Evolutionary conservation across 2,113 vertebrate genomes (phyloP).

Genomic region (Semnornis frantzii): DNA sequence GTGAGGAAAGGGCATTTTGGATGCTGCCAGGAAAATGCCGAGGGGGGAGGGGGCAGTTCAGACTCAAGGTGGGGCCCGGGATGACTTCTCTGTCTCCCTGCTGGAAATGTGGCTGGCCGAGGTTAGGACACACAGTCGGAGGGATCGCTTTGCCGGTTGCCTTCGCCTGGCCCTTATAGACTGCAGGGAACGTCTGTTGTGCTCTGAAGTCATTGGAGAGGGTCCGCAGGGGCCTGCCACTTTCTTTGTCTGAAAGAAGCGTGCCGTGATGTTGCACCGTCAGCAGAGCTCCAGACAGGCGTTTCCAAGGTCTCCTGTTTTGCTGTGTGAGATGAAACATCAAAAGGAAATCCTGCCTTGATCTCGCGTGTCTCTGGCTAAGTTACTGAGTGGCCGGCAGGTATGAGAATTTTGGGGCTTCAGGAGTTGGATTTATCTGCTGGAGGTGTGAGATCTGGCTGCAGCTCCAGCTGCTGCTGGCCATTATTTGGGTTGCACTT

Average conservation of each 20-base stretch:
- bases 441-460: conserved; percentile 62
- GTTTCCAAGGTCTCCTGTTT: not conserved
- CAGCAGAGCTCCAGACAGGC: not conserved
- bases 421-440: not conserved
- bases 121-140: not conserved
- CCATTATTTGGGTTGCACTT: conserved; percentile 27
- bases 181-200: not conserved
- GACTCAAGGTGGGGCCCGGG: conserved; percentile 20
- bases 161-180: not conserved
- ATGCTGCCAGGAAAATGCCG: not conserved
- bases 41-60: not conserved
- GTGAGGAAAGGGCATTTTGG: not conserved
- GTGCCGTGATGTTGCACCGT: conserved; percentile 28
- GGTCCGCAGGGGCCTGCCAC: not conserved
- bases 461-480: conserved; percentile 75
- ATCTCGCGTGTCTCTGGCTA: not conserved
- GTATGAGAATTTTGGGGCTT: not conserved
- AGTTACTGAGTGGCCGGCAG: not conserved
- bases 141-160: not conserved
- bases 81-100: not conserved
- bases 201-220: not conserved
- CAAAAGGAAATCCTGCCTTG: not conserved
- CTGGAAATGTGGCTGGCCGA: not conserved
- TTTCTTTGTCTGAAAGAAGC: conserved; percentile 73
- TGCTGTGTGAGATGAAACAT: not conserved